Evolutionary conservation across 2,888 invertebrate species (phyloP), one percentile per base, ranked within the genome.

Genomic region (Lochmaea capreae): DNA sequence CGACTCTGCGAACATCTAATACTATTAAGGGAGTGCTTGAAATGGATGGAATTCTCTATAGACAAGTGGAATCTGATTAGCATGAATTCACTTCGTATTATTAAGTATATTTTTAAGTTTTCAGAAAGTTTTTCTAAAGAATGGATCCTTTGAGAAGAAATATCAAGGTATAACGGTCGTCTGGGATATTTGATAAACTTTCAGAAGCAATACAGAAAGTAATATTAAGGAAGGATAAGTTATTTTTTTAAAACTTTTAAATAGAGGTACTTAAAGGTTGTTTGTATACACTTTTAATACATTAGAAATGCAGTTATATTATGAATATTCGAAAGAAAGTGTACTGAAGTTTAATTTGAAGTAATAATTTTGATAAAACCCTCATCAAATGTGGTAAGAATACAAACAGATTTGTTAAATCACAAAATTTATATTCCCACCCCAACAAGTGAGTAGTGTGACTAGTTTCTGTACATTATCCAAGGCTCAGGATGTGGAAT

Each of bases 21-120:
- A 57, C 33, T 65, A 71, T 71, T 65, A 71, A 65, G 57, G 43
- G 63, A 65, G 65, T 54, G 54, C 43, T 62, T 42, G 62, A 65
- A 65, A 67, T 66, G 72, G 63, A 63, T 70, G 72, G 59, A 72
- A 66, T 68, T 69, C 75, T 68, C 72, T 43, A 62, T 65, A 69
- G 75, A 72, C 72, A 75, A 72, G 72, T 72, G 66, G 58, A 72
- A 75, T 75, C 69, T 75, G 75, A 75, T 75, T 75, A 75, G 65
- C 69, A 57, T 12, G 39, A 65, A 72, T 72, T 72, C 75, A 65
- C 65, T 75, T 63, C 62, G 72, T 54, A 16, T 75, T 69, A 69
- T 72, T 69, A 67, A 75, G 71, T 65, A 72, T 72, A 72, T 72
- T 75, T 65, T 75, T 69, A 61, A 75, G 68, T 75, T 71, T 59